Percentiles rank a stretch among this genome's conserved stretches.
phyloP scores from a whole-genome alignment of 2,113 vertebrate species.

The Catagonus wagneri region DNA sequence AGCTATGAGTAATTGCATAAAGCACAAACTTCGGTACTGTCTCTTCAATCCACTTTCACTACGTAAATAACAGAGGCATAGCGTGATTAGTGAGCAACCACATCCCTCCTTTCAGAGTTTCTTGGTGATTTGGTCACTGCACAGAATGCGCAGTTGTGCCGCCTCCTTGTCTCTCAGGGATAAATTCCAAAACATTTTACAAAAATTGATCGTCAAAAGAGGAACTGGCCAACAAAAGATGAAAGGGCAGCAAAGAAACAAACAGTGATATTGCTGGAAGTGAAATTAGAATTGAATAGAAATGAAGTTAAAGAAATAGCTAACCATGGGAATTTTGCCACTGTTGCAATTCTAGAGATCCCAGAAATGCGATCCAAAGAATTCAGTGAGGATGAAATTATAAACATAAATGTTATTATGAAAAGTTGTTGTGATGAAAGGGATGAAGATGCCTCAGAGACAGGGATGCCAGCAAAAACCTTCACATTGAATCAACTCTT shows the following conservation, averaged over 20 bases:
- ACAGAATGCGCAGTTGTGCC: not conserved
- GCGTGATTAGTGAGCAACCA: not conserved
- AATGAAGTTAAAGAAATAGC: not conserved
- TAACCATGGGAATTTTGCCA: not conserved
- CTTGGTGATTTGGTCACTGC: not conserved
- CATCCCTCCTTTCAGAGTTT: not conserved
- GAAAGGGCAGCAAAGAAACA: not conserved
- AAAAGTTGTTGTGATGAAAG: not conserved
- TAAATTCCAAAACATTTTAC: not conserved
- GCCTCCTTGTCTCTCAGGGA: not conserved
- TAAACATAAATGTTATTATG: not conserved
- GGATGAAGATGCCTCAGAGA: not conserved
- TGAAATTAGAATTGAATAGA: not conserved
- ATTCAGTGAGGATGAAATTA: not conserved
- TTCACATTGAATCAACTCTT: not conserved
- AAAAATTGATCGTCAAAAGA: not conserved
- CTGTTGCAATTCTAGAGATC: not conserved
- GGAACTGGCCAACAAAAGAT: not conserved
- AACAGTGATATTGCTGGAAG: not conserved
- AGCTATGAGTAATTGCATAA: slow-evolving; percentile 9
- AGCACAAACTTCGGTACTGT: not conserved
- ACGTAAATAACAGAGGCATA: not conserved
- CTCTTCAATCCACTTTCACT: not conserved
- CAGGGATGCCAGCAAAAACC: not conserved
- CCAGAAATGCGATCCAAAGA: not conserved